Percentiles rank a stretch among this genome's conserved stretches.
Evolutionary conservation across 2,888 invertebrate species (phyloP).

Genomic region (Zaprionus lineosus): DNA sequence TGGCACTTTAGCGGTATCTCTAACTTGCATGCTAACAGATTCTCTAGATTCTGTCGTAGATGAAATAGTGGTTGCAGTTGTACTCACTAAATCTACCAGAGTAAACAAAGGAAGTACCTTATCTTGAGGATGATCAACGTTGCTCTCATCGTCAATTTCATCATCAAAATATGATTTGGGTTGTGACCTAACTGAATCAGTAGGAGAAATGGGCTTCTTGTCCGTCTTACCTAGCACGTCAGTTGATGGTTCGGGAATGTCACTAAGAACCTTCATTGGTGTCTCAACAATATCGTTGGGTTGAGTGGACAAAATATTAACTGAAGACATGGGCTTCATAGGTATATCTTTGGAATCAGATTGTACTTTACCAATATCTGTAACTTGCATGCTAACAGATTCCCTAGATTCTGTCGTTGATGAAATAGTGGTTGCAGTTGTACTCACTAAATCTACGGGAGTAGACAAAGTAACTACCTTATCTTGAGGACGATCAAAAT

Average conservation of each 20-base stretch:
- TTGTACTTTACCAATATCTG: too few species aligned
- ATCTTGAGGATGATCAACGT: neutral
- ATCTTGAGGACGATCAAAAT: neutral
- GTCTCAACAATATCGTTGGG: too few species aligned
- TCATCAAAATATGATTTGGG: neutral
- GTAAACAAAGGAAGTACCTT: neutral
- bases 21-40: neutral
- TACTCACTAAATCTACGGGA: neutral
- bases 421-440: neutral
- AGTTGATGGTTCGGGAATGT: too few species aligned
- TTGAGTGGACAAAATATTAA: too few species aligned
- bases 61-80: slow-evolving; percentile 10
- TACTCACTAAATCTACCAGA: neutral
- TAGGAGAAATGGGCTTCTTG: neutral
- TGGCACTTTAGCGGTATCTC: too few species aligned
- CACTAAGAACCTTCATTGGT: too few species aligned
- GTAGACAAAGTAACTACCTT: neutral
- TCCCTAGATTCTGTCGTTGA: too few species aligned
- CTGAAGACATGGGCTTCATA: too few species aligned
- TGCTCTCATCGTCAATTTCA: neutral
- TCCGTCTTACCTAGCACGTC: too few species aligned
- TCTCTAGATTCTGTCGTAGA: neutral
- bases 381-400: too few species aligned
- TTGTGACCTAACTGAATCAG: neutral
- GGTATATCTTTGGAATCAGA: too few species aligned